Percentiles rank a stretch among this genome's conserved stretches.
These are phyloP conservation scores for Distichodus sexfasciatus DNA, from an alignment of 2,797 vertebrate genomes.

Conservation along the genomic window DNA sequence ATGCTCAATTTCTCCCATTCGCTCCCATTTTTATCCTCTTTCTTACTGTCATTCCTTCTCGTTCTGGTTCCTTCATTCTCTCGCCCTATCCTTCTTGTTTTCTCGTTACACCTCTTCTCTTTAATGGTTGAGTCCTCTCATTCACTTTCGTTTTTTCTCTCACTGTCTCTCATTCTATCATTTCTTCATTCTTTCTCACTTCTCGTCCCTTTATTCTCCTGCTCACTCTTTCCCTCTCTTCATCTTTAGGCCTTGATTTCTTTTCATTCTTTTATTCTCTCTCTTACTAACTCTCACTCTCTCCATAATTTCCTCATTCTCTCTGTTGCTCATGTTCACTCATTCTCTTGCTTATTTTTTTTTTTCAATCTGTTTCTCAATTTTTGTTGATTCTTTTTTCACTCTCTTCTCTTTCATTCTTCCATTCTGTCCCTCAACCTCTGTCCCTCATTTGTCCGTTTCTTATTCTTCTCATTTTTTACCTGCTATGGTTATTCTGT, in stretches of 20 bases:
- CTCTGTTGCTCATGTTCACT: constrained; percentile 13
- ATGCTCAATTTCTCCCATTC: background rate
- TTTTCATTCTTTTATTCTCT: background rate
- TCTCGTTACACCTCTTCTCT: background rate
- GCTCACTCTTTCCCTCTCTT: constrained; percentile 40
- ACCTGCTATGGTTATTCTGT: background rate
- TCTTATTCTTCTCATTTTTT: background rate
- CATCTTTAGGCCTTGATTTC: no score
- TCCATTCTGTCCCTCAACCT: constrained; percentile 40
- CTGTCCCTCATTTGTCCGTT: background rate
- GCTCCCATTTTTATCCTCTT: no score
- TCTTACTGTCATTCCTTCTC: background rate
- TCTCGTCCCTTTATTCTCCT: background rate
- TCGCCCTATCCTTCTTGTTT: no score
- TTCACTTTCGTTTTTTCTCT: background rate
- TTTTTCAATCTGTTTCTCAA: background rate
- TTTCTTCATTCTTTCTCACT: background rate
- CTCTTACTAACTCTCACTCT: constrained; percentile 14
- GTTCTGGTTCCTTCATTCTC: constrained; percentile 35
- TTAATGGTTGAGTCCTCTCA: no score
- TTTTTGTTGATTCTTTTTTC: background rate
- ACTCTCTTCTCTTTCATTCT: background rate
- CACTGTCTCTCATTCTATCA: background rate
- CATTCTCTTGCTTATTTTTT: background rate
- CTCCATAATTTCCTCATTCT: background rate